Conservation (phyloP, 2,888 invertebrate genomes). For the Drepana falcataria region DNA sequence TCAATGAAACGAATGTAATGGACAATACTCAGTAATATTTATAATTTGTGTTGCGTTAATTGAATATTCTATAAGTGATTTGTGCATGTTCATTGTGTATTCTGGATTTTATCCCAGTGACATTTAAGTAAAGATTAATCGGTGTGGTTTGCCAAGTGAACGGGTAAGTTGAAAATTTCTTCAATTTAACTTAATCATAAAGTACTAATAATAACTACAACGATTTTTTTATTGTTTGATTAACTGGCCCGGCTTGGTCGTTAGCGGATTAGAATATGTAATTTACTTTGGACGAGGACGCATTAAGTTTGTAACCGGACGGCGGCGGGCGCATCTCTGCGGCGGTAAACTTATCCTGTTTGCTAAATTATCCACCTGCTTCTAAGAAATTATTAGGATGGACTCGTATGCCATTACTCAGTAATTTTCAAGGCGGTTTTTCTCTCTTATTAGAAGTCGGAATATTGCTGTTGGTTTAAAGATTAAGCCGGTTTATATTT, state of each 20-base stretch:
- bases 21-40: constrained; percentile 12
- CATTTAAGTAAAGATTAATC: constrained; percentile 18
- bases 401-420: constrained; percentile 11
- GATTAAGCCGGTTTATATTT: no score
- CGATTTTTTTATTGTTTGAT: no score
- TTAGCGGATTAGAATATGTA: constrained; percentile 17
- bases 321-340: constrained; percentile 2
- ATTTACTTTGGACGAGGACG: constrained; percentile 20
- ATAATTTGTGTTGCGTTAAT: constrained; percentile 11
- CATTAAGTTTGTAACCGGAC: constrained; percentile 25
- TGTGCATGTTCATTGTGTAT: constrained; percentile 24
- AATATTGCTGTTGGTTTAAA: not conserved
- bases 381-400: constrained; percentile 31
- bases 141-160: constrained; percentile 14
- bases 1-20: constrained; percentile 12
- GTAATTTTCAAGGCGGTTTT: constrained; percentile 7
- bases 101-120: constrained; percentile 23
- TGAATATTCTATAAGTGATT: constrained; percentile 23
- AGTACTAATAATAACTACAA: not conserved
- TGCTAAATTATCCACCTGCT: constrained; percentile 33
- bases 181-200: not conserved
- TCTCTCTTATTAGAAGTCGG: not conserved
- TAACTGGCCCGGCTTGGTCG: constrained; percentile 16
- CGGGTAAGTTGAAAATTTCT: constrained; percentile 19
- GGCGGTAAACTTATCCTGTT: constrained; percentile 25